phyloP scores from a whole-genome alignment of 2,888 invertebrate genomes.

The Pantelozetes paolii region DNA sequence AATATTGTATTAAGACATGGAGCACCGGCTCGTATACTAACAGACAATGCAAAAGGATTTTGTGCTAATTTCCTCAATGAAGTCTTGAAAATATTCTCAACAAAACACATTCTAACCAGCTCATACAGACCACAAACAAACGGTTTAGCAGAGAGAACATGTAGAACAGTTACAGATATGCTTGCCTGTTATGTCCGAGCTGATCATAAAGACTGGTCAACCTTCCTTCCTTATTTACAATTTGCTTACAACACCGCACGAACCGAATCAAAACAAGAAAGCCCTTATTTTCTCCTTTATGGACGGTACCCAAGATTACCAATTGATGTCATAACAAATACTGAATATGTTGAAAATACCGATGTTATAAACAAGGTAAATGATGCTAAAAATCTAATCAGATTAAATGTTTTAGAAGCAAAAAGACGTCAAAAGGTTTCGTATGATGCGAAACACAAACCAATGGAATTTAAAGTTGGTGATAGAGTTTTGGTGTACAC shows the following conservation, averaged over 20 bases:
- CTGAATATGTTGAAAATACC: too few species aligned
- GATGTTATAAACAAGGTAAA: background rate
- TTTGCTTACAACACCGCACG: slow-evolving; percentile 45
- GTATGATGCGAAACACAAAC: background rate
- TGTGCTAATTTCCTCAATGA: background rate
- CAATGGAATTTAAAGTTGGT: background rate
- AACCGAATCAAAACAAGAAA: background rate
- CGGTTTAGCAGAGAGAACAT: slow-evolving; percentile 46
- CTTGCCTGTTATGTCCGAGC: slow-evolving; percentile 43
- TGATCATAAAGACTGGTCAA: slow-evolving; percentile 45
- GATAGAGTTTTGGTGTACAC: background rate
- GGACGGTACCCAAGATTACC: background rate
- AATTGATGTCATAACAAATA: too few species aligned
- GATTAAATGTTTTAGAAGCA: background rate
- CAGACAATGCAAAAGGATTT: background rate
- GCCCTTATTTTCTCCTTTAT: slow-evolving; percentile 13
- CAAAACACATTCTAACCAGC: slow-evolving; percentile 43
- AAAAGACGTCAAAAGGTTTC: background rate
- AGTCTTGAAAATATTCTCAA: background rate
- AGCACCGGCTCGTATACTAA: background rate
- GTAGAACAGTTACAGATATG: slow-evolving; percentile 45
- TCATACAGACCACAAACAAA: slow-evolving; percentile 45
- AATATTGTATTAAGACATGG: background rate
- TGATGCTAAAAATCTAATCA: background rate
- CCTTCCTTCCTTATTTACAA: slow-evolving; percentile 37